phyloP scores from a whole-genome alignment of 2,113 vertebrate genomes.

The Callipepla californica region DNA sequence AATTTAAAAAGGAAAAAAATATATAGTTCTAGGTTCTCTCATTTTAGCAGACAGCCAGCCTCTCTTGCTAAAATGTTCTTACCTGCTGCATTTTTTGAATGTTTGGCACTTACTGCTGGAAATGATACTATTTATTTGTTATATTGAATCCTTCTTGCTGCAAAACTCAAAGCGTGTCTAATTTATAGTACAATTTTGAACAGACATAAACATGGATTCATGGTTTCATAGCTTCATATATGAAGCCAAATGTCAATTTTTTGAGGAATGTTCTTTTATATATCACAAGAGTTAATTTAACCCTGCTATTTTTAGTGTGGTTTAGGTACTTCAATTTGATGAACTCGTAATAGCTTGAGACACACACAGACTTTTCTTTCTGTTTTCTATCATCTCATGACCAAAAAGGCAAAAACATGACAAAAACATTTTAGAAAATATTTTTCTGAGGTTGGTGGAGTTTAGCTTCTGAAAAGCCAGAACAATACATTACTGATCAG shows the following conservation, averaged over 20 bases:
- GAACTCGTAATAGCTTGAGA: neutral
- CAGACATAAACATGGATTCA: rapidly evolving
- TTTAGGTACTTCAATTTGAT: neutral
- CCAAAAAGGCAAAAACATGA: neutral
- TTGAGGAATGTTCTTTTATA: neutral
- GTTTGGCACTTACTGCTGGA: neutral
- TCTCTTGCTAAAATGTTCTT: neutral
- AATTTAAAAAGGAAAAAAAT: neutral
- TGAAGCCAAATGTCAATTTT: neutral
- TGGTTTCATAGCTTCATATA: neutral
- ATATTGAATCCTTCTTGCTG: neutral
- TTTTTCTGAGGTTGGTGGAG: neutral
- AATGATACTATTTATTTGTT: neutral
- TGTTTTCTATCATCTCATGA: neutral
- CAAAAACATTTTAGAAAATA: neutral
- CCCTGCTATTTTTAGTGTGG: neutral
- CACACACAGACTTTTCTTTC: neutral
- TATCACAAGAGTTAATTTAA: neutral
- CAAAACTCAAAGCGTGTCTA: neutral
- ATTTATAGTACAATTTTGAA: neutral
- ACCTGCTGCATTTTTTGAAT: neutral
- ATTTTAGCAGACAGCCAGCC: neutral
- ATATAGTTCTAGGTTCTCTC: neutral
- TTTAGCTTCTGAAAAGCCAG: neutral
- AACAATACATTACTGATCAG: neutral